These are phyloP conservation scores for Lepidurus apus DNA, from an alignment of 1,140 invertebrate genomes.

Conservation along the genomic window DNA sequence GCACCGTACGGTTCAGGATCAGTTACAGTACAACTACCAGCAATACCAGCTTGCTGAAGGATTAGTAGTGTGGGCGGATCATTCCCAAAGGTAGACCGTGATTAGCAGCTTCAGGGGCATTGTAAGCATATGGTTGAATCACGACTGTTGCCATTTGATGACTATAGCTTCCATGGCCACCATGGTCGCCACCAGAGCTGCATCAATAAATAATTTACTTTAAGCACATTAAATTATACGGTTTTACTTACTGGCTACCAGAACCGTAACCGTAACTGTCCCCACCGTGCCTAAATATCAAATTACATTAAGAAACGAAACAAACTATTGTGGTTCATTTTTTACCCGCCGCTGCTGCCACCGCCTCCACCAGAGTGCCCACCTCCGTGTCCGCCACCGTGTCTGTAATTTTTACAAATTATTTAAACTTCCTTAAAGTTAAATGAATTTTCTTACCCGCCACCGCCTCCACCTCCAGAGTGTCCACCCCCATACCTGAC, in stretches of 20 bases:
- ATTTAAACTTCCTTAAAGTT: too few species aligned
- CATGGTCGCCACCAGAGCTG: not conserved
- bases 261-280: not conserved
- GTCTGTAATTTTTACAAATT: not conserved
- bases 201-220: not conserved
- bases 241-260: constrained; percentile 12
- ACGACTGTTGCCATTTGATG: not conserved
- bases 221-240: not conserved
- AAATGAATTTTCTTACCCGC: too few species aligned
- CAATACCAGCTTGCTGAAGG: not conserved
- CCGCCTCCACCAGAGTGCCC: not conserved
- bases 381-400: not conserved
- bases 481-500: too few species aligned
- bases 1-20: not conserved
- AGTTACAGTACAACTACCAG: not conserved
- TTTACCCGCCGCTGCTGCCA: not conserved
- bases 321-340: not conserved
- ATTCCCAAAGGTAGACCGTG: not conserved
- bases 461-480: too few species aligned
- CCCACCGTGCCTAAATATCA: not conserved
- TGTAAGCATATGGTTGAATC: not conserved
- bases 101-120: not conserved
- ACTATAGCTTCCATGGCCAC: constrained; percentile 13
- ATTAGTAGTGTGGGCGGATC: not conserved
- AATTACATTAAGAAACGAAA: not conserved